Evolutionary conservation across 2,797 vertebrate species (phyloP).

Genomic region (Chelon auratus): DNA sequence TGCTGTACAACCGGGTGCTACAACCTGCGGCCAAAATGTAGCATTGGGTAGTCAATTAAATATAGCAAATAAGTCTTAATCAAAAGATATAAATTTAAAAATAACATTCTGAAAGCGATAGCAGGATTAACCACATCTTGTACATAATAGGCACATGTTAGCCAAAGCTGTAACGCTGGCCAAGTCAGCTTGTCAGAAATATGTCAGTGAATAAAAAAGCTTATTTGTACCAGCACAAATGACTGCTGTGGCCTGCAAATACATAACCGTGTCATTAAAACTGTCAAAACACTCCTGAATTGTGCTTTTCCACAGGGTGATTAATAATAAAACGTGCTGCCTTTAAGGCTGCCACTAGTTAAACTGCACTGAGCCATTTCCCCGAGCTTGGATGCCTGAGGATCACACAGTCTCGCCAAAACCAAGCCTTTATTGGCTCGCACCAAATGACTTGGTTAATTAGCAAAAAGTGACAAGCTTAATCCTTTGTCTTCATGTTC

Average conservation of each 20-base stretch:
- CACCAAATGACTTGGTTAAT: conserved; percentile 71
- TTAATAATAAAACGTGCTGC: conserved; percentile 65
- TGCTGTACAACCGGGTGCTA: conserved; percentile 15
- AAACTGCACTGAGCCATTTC: conserved; percentile 54
- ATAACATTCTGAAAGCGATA: conserved; percentile 13
- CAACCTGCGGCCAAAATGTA: conserved; percentile 21
- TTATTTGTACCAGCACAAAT: conserved; percentile 51
- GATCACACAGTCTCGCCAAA: conserved; percentile 62
- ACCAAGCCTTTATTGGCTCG: conserved; percentile 53
- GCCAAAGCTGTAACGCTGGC: conserved; percentile 22
- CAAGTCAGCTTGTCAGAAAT: conserved; percentile 41
- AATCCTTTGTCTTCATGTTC: conserved; percentile 66
- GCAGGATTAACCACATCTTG: conserved; percentile 24
- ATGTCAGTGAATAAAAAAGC: conserved; percentile 45
- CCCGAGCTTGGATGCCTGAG: conserved; percentile 51
- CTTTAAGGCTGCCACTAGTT: conserved; percentile 56
- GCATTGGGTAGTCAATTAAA: conserved; percentile 21
- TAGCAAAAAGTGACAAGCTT: conserved; percentile 67
- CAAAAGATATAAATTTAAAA: conserved; percentile 12
- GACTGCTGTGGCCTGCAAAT: conserved; percentile 53
- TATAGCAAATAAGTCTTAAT: conserved; percentile 26
- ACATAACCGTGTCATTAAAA: conserved; percentile 63
- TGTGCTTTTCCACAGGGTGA: conserved; percentile 58
- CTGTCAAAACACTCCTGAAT: conserved; percentile 61
- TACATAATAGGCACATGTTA: conserved; percentile 32